phyloP scores from a whole-genome alignment of 2,888 invertebrate genomes.

The Zygaena filipendulae region DNA sequence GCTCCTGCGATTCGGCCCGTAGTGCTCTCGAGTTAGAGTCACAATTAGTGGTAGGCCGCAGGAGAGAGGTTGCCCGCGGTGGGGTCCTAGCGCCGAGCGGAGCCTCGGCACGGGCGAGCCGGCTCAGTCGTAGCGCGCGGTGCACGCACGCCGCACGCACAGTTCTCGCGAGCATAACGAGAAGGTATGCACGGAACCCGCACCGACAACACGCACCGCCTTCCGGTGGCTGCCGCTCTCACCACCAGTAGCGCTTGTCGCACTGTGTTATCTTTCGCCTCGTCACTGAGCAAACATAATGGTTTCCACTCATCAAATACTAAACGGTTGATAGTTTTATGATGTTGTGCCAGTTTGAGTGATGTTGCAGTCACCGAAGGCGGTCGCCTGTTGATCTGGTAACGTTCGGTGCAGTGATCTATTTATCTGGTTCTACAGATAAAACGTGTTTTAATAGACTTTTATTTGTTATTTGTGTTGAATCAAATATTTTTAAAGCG shows the following conservation, averaged over 20 bases:
- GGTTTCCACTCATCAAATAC: too few species aligned
- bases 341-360: conserved; percentile 1
- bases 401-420: conserved; percentile 12
- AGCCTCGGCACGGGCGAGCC: conserved; percentile 41
- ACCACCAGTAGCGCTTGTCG: conserved; percentile 5
- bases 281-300: too few species aligned
- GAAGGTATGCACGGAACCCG: conserved; percentile 58
- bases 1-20: conserved; percentile 58
- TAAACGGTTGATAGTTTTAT: neutral
- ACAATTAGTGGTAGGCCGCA: conserved; percentile 49
- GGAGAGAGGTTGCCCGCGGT: conserved; percentile 56
- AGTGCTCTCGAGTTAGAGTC: conserved; percentile 54
- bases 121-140: conserved; percentile 64
- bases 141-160: conserved; percentile 69
- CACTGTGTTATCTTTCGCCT: conserved; percentile 20
- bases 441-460: too few species aligned
- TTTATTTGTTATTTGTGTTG: too few species aligned
- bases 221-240: conserved; percentile 49
- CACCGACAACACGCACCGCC: conserved; percentile 38
- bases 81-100: conserved; percentile 44
- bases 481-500: too few species aligned
- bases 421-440: conserved; percentile 11
- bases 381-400: conserved; percentile 20
- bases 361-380: conserved; percentile 25
- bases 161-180: conserved; percentile 66